Percentiles rank a stretch among this genome's conserved stretches.
Conservation (phyloP, 2,888 invertebrate species). For the Lasioglossum malachurum region DNA sequence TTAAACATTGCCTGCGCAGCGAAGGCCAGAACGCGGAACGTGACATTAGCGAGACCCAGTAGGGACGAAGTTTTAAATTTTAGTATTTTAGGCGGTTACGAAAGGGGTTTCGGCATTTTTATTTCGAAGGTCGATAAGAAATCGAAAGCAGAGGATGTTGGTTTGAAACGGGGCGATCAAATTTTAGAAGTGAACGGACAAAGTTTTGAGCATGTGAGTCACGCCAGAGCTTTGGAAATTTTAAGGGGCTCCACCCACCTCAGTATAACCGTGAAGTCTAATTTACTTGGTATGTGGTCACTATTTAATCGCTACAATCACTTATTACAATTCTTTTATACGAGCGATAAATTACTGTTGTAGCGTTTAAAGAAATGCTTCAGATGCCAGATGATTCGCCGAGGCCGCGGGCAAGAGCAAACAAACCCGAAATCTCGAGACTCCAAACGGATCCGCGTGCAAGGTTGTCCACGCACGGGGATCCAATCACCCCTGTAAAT, state of each 20-base stretch:
- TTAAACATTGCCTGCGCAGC: conserved; percentile 99
- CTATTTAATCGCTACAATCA: conserved; percentile 14
- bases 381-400: conserved; percentile 93
- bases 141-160: conserved; percentile 98
- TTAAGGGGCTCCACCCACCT: conserved; percentile 97
- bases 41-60: conserved; percentile 96
- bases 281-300: conserved; percentile 90
- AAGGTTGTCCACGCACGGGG: conserved; percentile 91
- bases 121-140: conserved; percentile 97
- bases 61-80: conserved; percentile 98
- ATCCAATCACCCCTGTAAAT: conserved; percentile 85
- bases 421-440: conserved; percentile 85
- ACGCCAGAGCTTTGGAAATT: conserved; percentile 96
- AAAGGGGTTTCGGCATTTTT: conserved; percentile 96
- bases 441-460: conserved; percentile 89
- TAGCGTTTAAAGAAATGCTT: conserved; percentile 90
- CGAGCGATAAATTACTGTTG: conserved; percentile 57
- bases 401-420: conserved; percentile 88
- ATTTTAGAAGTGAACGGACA: conserved; percentile 99
- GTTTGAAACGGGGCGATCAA: conserved; percentile 98
- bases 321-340: conserved; percentile 38
- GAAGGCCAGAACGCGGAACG: conserved; percentile 96
- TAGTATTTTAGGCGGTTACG: conserved; percentile 96
- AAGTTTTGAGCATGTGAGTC: conserved; percentile 97
- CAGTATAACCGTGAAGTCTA: conserved; percentile 98